Conservation (phyloP, 2,888 invertebrate species). For the Synergus laeviventris region DNA sequence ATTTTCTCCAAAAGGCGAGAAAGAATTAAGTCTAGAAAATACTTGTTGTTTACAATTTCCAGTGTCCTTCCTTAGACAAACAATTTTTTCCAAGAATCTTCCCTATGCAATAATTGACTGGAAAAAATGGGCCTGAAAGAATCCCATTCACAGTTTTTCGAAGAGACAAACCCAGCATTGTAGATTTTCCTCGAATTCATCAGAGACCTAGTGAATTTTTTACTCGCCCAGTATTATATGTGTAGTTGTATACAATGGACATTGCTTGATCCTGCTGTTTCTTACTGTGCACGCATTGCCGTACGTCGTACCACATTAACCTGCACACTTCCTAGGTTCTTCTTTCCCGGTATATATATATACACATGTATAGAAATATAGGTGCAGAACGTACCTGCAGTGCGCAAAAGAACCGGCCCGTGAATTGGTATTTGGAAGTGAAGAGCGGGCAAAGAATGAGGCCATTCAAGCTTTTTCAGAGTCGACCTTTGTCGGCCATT, state of each 20-base stretch:
- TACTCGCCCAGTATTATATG: conserved; percentile 25
- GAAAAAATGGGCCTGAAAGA: neutral
- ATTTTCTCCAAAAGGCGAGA: neutral
- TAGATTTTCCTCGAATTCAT: conserved; percentile 22
- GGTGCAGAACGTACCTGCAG: conserved; percentile 20
- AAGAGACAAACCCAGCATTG: conserved; percentile 17
- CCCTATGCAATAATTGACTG: conserved; percentile 6
- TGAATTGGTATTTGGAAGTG: conserved; percentile 1
- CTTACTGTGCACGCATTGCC: neutral
- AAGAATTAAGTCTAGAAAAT: neutral
- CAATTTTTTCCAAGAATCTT: neutral
- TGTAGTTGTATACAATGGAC: neutral
- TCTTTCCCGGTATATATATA: neutral
- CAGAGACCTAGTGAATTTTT: conserved; percentile 2
- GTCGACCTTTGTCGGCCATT: conserved; percentile 29
- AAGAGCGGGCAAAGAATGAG: conserved; percentile 24
- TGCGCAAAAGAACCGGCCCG: conserved; percentile 9
- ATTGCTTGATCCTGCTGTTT: conserved; percentile 34
- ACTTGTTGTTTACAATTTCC: neutral
- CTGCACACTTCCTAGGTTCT: conserved; percentile 17
- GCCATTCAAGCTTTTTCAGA: conserved; percentile 28
- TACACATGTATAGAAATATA: neutral
- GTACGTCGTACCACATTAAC: conserved; percentile 14
- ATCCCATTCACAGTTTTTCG: conserved; percentile 15
- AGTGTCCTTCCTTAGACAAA: neutral